These are phyloP conservation scores for Cyanoramphus novaezelandiae DNA, from an alignment of 2,113 vertebrate species.

Conservation along the genomic window DNA sequence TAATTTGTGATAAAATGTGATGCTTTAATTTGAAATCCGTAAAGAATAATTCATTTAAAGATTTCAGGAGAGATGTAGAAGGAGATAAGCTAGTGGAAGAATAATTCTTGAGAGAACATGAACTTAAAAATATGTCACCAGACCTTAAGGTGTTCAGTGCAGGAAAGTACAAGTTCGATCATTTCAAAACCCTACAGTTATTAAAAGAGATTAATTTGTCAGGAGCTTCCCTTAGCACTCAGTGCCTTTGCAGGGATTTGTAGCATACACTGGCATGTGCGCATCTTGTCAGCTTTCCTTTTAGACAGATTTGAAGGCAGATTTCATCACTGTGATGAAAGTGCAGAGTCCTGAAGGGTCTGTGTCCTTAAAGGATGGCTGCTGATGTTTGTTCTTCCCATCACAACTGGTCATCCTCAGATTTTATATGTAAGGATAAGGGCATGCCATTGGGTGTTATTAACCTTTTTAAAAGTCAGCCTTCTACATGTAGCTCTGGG, in stretches of 20 bases:
- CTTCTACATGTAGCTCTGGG: constrained; percentile 19
- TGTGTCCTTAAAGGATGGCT: not conserved
- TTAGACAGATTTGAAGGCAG: not conserved
- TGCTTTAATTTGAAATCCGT: not conserved
- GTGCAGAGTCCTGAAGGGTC: not conserved
- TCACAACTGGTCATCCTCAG: constrained; percentile 22
- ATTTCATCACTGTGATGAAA: not conserved
- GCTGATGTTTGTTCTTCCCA: not conserved
- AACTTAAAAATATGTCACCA: not conserved
- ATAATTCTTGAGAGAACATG: not conserved
- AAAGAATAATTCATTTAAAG: not conserved
- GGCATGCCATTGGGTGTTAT: constrained; percentile 8
- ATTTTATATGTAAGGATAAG: constrained; percentile 3
- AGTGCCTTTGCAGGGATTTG: not conserved
- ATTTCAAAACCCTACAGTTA: not conserved
- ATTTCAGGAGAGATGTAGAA: not conserved
- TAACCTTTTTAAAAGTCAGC: constrained; percentile 63
- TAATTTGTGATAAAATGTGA: not conserved
- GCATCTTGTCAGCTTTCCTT: not conserved
- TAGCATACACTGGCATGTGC: not conserved
- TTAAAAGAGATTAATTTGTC: not conserved
- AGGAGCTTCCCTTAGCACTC: not conserved
- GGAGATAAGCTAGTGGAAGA: not conserved
- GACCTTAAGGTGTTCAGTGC: not conserved
- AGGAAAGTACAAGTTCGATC: not conserved